Evolutionary conservation across 1,140 invertebrate genomes (phyloP).

Genomic region (Pemphigus obesinymphae): DNA sequence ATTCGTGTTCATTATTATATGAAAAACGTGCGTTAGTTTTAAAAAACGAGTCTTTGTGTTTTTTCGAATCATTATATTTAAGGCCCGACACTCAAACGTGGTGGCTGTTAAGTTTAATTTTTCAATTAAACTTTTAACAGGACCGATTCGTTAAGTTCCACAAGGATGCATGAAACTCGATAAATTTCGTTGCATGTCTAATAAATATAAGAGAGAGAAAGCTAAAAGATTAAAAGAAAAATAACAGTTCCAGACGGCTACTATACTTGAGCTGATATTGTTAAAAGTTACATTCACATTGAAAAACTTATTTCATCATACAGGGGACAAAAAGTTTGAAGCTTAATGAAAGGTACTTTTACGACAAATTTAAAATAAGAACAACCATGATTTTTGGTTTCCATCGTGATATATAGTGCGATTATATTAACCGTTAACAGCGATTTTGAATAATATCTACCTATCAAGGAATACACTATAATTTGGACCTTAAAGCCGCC

Average conservation of each 20-base stretch:
- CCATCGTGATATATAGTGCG: not conserved
- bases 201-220: constrained; percentile 7
- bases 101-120: not conserved
- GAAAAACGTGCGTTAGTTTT: not conserved
- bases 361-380: constrained; percentile 21
- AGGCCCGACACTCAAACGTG: not conserved
- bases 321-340: constrained; percentile 17
- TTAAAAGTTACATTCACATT: constrained; percentile 25
- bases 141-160: not conserved
- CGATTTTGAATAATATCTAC: not conserved
- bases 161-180: not conserved
- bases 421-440: not conserved
- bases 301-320: constrained; percentile 38
- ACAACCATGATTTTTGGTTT: constrained; percentile 21
- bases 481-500: too few species aligned
- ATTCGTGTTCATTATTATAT: not conserved
- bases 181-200: not conserved
- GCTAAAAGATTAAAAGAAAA: not conserved
- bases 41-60: not conserved
- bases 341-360: constrained; percentile 36
- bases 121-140: constrained; percentile 34
- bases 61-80: not conserved
- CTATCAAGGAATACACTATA: not conserved
- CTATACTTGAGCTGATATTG: not conserved
- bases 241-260: constrained; percentile 4